Base-by-base conservation (phyloP, 2,888 invertebrate species). In the Macaria liturata region DNA sequence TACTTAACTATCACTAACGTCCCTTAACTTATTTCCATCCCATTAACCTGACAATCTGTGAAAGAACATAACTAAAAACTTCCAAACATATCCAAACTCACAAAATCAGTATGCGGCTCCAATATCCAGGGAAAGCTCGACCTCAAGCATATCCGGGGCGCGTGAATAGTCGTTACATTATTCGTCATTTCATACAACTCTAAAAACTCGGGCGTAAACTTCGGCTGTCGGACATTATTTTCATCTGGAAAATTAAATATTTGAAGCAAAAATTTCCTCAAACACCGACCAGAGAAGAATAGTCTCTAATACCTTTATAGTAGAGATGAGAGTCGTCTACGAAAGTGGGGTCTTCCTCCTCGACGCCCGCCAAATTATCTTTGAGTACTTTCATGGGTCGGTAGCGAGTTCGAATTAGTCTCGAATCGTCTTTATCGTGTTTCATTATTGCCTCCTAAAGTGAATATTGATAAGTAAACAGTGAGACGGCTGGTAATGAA, bases 81-180 rank as follows among this genome's bases (percentile, higher is more conserved):
- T 37, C 7, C 34, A 37, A 37, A 37, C 5, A 37, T 37, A 20
- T 20, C 2, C 20, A 1, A 56, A 80, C 87, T 62, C 73, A 91
- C 91, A 71, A 93, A 86, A 59, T 80, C 78, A 30, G 92, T 90
- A 61, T 93, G 75, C 1, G 92, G 90, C 62, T 87, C 86, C 61
- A 93, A 71, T 63, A 93, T 91, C 91, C 92, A 93, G 5, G 92
- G 92, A 61, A 92, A 92, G 30, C 70, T 84, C 4, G 87, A 75
- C 43, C 80, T 83, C 34, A 92, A 70, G 65, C 86, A 89, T 48
- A 92, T 86, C 42, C 77, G 79, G 4, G 91, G 91, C 42, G 75
- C 70, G 43, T 89, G 83, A 49, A 90, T 76, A 47, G 86, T 89
- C 6, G 90, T 90, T 32, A 91, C 88, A 57, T 91, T 90, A 44